A percentile compares a stretch with the other conserved stretches of the same genome.
Evolutionary conservation across 1,140 invertebrate genomes (phyloP).

Genomic region (Matsumurasca onukii): DNA sequence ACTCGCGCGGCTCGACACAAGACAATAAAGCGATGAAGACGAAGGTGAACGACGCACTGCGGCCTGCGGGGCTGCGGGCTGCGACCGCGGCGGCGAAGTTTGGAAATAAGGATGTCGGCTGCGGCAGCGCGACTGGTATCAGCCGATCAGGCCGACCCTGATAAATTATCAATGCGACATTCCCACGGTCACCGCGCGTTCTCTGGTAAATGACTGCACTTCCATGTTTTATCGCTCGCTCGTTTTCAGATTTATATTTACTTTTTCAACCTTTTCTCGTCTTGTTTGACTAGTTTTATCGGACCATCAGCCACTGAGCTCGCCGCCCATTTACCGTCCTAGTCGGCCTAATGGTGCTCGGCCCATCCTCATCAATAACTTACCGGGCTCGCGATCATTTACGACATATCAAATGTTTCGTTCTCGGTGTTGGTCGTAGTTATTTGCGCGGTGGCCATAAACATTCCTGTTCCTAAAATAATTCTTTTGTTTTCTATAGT

Average conservation of each 20-base stretch:
- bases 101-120: conserved; percentile 18
- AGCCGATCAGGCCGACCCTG: neutral
- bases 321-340: conserved; percentile 15
- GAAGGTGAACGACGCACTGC: too few species aligned
- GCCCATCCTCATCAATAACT: neutral
- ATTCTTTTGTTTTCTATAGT: too few species aligned
- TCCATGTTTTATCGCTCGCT: conserved; percentile 28
- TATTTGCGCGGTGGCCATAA: too few species aligned
- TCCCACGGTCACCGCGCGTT: conserved; percentile 21
- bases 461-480: too few species aligned
- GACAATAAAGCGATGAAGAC: neutral
- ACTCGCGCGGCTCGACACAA: neutral
- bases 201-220: conserved; percentile 30
- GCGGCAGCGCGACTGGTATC: neutral
- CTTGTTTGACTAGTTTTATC: conserved; percentile 28
- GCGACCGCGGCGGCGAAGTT: conserved; percentile 18
- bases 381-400: neutral
- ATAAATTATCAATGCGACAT: conserved; percentile 18
- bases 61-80: too few species aligned
- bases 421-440: too few species aligned
- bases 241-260: conserved; percentile 32
- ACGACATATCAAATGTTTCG: too few species aligned
- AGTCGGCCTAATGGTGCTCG: neutral
- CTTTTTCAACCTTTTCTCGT: conserved; percentile 26
- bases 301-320: neutral